A percentile compares a stretch with the other conserved stretches of the same genome.
These are phyloP conservation scores for Bufo gargarizans DNA, from an alignment of 2,113 vertebrate genomes.

Conservation along the genomic window DNA sequence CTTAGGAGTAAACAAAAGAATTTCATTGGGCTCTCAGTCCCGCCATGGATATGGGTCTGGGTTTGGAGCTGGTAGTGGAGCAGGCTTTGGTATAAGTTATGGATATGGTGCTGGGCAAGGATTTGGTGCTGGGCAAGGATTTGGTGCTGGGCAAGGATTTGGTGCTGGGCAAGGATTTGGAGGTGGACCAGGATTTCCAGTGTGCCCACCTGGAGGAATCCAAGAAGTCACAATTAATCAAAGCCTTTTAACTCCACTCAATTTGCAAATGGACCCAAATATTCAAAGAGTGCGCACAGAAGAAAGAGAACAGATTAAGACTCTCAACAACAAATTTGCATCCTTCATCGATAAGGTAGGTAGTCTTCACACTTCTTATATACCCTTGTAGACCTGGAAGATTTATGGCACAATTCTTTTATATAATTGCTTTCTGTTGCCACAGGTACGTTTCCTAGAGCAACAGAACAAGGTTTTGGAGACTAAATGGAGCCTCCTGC, in stretches of 20 bases:
- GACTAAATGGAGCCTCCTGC: constrained; percentile 71
- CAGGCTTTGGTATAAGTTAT: constrained; percentile 42
- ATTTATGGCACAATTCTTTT: too few relatives aligned
- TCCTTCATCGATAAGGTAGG: constrained; percentile 74
- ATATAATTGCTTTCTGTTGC: constrained; percentile 26
- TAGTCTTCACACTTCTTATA: neutral
- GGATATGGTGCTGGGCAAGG: neutral
- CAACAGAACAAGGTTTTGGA: constrained; percentile 72
- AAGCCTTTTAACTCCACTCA: constrained; percentile 67
- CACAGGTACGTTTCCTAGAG: constrained; percentile 68
- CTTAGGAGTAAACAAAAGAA: constrained; percentile 62
- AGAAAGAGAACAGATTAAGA: constrained; percentile 71
- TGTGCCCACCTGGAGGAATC: constrained; percentile 60
- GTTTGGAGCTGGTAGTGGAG: constrained; percentile 35
- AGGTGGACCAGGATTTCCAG: constrained; percentile 36
- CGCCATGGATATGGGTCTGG: constrained; percentile 50
- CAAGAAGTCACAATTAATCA: constrained; percentile 69
- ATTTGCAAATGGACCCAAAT: constrained; percentile 68
- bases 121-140: neutral
- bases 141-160: constrained; percentile 42
- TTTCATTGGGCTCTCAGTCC: constrained; percentile 59
- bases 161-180: constrained; percentile 57
- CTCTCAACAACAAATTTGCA: constrained; percentile 70
- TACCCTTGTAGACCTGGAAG: neutral
- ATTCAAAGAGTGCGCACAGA: constrained; percentile 67